Conservation (phyloP, 1,140 invertebrate genomes). For the Nautilus pompilius region DNA sequence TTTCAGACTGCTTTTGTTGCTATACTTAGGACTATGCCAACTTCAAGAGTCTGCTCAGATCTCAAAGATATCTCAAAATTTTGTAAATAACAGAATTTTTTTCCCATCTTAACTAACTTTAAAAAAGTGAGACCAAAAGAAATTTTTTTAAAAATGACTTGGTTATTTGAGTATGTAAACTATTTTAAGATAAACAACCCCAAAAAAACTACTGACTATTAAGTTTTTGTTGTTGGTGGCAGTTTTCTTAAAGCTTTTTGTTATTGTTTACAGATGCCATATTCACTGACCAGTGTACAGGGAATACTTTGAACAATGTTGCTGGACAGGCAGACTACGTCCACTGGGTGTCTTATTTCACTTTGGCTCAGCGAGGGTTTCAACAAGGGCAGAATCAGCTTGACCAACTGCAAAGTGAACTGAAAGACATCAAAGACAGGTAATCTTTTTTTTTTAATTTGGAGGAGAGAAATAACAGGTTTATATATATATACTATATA, state of each 20-base stretch:
- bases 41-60: no score
- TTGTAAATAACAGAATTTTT: no score
- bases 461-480: not conserved
- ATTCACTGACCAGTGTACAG: conserved; percentile 48
- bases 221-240: not conserved
- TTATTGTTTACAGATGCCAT: conserved; percentile 37
- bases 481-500: no score
- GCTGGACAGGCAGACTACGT: conserved; percentile 16
- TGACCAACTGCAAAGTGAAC: conserved; percentile 42
- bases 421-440: conserved; percentile 48
- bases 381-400: conserved; percentile 27
- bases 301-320: conserved; percentile 16
- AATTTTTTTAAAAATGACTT: no score
- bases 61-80: no score
- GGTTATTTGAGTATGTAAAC: not conserved
- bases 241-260: no score
- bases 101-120: no score
- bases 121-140: no score
- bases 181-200: not conserved
- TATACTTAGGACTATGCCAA: no score
- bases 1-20: no score
- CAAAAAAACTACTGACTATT: not conserved
- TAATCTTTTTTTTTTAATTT: conserved; percentile 7
- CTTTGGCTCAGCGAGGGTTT: conserved; percentile 33
- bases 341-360: conserved; percentile 43